Evolutionary conservation across 2,113 vertebrate genomes (phyloP).

Genomic region (Plectropomus leopardus): DNA sequence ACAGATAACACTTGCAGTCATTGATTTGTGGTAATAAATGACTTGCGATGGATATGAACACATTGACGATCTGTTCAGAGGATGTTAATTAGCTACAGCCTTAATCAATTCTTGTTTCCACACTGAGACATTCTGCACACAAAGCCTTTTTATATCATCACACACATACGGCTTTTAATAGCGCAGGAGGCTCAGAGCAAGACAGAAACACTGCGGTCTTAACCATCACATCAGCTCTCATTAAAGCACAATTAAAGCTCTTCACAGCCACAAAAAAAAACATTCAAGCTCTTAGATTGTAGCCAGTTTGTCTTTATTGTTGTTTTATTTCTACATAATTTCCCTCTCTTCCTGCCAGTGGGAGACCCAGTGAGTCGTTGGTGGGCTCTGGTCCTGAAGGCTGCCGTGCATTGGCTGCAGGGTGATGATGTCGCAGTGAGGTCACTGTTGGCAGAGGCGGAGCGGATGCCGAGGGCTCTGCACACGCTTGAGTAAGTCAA

Average conservation of each 20-base stretch:
- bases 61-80: background rate
- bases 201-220: background rate
- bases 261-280: background rate
- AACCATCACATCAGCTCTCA: background rate
- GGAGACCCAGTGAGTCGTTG: conserved; percentile 93
- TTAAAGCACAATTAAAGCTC: background rate
- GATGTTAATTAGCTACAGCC: conserved; percentile 10
- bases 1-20: conserved; percentile 32
- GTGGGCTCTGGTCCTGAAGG: conserved; percentile 93
- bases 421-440: conserved; percentile 90
- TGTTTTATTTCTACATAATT: background rate
- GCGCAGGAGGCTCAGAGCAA: background rate
- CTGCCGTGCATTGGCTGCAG: conserved; percentile 92
- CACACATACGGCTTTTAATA: background rate
- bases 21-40: conserved; percentile 35
- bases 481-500: conserved; percentile 91
- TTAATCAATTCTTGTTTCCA: conserved; percentile 9
- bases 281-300: background rate
- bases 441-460: conserved; percentile 89
- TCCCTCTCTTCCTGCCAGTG: conserved; percentile 75
- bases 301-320: background rate
- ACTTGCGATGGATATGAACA: conserved; percentile 6
- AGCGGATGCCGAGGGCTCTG: conserved; percentile 93
- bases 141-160: background rate
- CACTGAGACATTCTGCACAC: background rate